A percentile compares a stretch with the other conserved stretches of the same genome.
Conservation (phyloP, 2,888 invertebrate species). For the Diarsia mendica region DNA sequence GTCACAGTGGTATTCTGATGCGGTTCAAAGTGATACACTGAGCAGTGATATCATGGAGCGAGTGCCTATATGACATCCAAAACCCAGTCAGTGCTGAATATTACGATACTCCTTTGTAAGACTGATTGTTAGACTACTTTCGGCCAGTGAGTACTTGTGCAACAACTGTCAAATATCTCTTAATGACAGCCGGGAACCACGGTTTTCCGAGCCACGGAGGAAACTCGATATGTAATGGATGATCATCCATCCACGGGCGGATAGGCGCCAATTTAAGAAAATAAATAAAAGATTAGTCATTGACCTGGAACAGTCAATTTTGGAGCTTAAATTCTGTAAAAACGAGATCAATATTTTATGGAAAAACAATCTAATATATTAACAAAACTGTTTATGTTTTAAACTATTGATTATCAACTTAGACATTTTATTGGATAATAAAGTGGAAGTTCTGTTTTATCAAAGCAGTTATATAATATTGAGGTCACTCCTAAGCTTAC, state of each 20-base stretch:
- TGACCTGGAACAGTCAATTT: no score
- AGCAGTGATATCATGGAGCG: no score
- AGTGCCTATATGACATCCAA: background rate
- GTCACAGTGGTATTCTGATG: no score
- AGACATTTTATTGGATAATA: background rate
- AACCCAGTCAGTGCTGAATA: background rate
- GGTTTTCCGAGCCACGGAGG: background rate
- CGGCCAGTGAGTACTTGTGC: background rate
- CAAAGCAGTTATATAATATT: constrained; percentile 48
- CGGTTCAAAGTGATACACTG: no score
- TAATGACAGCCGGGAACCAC: background rate
- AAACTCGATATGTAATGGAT: background rate
- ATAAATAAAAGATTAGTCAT: no score
- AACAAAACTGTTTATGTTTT: no score
- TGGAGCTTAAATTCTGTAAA: no score
- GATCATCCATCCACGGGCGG: no score
- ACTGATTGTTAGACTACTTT: background rate
- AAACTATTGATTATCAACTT: background rate
- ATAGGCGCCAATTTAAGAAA: no score
- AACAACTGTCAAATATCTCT: background rate
- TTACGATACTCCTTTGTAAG: background rate
- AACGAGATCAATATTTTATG: no score
- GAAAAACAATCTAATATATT: background rate
- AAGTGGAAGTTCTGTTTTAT: constrained; percentile 42
- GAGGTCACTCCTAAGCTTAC: constrained; percentile 58